Evolutionary conservation across 30 jellyfish, hydroid and myxozoan genomes (phyloP).

Genomic region (Nemopilema nomurai): DNA sequence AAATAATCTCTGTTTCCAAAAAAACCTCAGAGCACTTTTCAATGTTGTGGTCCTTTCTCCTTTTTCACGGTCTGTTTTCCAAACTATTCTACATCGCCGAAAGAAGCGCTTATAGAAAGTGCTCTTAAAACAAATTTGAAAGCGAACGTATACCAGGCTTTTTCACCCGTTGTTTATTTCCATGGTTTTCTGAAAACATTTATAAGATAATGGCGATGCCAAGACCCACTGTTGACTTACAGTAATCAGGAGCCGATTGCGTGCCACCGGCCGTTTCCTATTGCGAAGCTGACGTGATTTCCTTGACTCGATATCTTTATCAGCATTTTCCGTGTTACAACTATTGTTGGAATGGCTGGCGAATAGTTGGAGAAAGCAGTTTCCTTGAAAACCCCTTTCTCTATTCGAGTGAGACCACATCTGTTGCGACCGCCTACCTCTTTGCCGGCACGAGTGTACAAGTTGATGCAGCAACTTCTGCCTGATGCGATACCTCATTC

Average conservation of each 20-base stretch:
- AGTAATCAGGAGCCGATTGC: slow-evolving; percentile 35
- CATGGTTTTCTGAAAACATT: slow-evolving; percentile 31
- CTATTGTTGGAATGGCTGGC: slow-evolving; percentile 52
- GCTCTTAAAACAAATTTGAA: slow-evolving; percentile 11
- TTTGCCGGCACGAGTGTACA: background rate
- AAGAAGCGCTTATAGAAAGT: slow-evolving; percentile 26
- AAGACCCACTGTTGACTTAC: slow-evolving; percentile 43
- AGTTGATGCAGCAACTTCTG: background rate
- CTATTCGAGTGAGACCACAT: slow-evolving; percentile 40
- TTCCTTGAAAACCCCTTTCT: slow-evolving; percentile 49
- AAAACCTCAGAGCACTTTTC: background rate
- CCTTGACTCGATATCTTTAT: slow-evolving; percentile 45
- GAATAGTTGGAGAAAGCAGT: slow-evolving; percentile 33
- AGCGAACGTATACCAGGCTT: slow-evolving; percentile 28
- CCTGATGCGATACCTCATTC: background rate
- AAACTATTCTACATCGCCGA: background rate
- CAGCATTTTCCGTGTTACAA: slow-evolving; percentile 41
- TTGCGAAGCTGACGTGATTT: slow-evolving; percentile 60
- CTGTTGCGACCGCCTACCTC: slow-evolving; percentile 9
- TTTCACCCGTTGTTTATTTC: slow-evolving; percentile 13
- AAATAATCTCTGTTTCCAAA: background rate
- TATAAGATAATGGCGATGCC: slow-evolving; percentile 38
- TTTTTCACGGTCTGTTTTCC: background rate
- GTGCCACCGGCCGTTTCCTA: slow-evolving; percentile 65
- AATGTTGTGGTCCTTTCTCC: background rate